Evolutionary conservation across 2,888 invertebrate species (phyloP), one percentile per base, ranked within the genome.

Genomic region (Norana najaformis): DNA sequence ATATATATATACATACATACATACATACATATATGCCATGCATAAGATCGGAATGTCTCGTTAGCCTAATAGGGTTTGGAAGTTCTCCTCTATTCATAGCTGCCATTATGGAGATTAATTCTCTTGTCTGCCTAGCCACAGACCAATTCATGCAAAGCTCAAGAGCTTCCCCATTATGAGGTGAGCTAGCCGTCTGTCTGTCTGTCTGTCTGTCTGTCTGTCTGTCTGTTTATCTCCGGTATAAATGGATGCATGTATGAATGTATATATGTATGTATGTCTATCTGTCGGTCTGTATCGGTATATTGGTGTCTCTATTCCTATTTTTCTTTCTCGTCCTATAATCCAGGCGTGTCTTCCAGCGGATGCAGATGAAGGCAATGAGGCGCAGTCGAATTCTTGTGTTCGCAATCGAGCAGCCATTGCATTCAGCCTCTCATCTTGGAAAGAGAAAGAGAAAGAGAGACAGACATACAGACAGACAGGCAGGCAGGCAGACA

Each of bases 251-350:
- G n/a, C n/a, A 30, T 88, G 8, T 88, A 13, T 88, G 41, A 35
- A 13, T 88, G 41, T 88, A 13, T 88, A n/a, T 35, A 13, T 38
- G 47, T 38, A 3, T 88, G 47, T 88, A 18, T 38, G 47, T 88
- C 39, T 88, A 5, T 38, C 39, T 88, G 88, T 88, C 30, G n/a
- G 35, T 88, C 30, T 38, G 35, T 34, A 18, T 88, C 35, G n/a
- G 13, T 88, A 38, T 36, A 20, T 88, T n/a, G 4, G 34, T 88
- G 23, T 88, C n/a, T 88, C 41, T 39, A 20, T 88, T 34, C 30
- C 39, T 88, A 34, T 88, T 35, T 88, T 39, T 88, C 88, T 88
- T 37, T 39, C 88, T 88, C 11, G n/a, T 88, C 38, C 38, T 69
- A 69, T 69, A n/a, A 69, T 69, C 69, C 69, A n/a, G 69, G n/a